Evolutionary conservation across 2,888 invertebrate species (phyloP), one percentile per base, ranked within the genome.

Genomic region (Taenaris catops): DNA sequence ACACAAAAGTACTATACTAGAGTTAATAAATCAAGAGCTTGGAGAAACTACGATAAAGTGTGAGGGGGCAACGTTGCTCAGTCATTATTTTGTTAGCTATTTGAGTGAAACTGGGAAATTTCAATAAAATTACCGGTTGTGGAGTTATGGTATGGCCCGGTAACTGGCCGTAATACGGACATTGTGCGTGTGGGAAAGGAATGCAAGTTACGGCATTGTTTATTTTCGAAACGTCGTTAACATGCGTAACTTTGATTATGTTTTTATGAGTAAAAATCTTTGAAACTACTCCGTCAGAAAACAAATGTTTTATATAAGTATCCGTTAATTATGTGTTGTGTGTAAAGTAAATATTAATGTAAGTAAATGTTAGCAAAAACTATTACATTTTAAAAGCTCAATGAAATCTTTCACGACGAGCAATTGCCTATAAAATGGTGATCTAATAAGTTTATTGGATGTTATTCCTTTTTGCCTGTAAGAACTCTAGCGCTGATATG

Each of bases 81-180:
- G 65, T 75, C 66, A 71, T 78, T 76, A 73, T 70, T 73, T 63
- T 70, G 74, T 73, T 73, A 66, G 66, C 58, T 60, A 68, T 68
- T 74, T 68, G 60, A 74, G 72, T 72, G 74, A 74, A 79, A 78
- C 67, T 69, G 69, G 61, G 73, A 73, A 70, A 70, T 70, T 41
- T 67, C 59, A 61, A 57, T 57, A 54, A 73, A 78, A 79, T 79
- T 73, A 55, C 69, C 46, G 56, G 66, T 65, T 74, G 58, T 53
- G 35, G 37, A 46, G 40, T 42, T 41, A 46, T 44, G 45, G 48
- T 38, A 43, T 27, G 44, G 35, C 25, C 39, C 24, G 10, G 34
- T 36, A 38, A 32, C 33, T 25, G 27, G 36, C 26, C 29, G 27
- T 42, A 37, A 28, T 39, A 39, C 31, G 24, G 36, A 37, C 34